Evolutionary conservation across 1,140 invertebrate species (phyloP).

Genomic region (Eulimnadia texana): DNA sequence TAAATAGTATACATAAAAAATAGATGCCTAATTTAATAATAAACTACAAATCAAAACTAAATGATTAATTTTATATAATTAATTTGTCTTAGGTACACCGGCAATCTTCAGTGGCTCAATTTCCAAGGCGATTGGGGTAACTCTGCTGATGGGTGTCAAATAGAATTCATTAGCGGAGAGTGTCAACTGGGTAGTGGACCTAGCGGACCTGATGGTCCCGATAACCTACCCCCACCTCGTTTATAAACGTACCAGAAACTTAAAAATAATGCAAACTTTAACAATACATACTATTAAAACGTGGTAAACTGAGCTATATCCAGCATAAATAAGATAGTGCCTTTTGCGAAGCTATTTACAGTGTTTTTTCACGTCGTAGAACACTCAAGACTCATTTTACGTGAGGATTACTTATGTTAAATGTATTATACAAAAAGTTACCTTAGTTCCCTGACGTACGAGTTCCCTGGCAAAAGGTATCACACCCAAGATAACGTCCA

Average conservation of each 20-base stretch:
- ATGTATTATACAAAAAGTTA: slow-evolving; percentile 28
- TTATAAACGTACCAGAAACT: neutral
- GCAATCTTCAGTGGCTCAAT: slow-evolving; percentile 13
- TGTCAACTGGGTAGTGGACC: slow-evolving; percentile 11
- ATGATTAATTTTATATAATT: too few relatives aligned
- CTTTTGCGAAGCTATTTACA: too few relatives aligned
- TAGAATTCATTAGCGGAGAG: slow-evolving; percentile 13
- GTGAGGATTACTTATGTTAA: too few relatives aligned
- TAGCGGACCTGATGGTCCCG: slow-evolving; percentile 4
- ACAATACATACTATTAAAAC: neutral
- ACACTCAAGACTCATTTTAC: too few relatives aligned
- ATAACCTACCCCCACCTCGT: slow-evolving; percentile 11
- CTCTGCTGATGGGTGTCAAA: slow-evolving; percentile 9
- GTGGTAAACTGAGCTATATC: neutral
- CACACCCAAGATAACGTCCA: slow-evolving; percentile 82
- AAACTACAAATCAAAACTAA: too few relatives aligned
- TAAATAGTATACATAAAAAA: too few relatives aligned
- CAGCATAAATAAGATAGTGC: too few relatives aligned
- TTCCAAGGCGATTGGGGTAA: slow-evolving; percentile 14
- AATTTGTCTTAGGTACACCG: slow-evolving; percentile 6
- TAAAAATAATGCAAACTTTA: neutral
- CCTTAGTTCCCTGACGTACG: slow-evolving; percentile 63
- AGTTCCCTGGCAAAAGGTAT: slow-evolving; percentile 79
- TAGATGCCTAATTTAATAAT: too few relatives aligned
- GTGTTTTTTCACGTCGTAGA: too few relatives aligned